A percentile compares a stretch with the other conserved stretches of the same genome.
Evolutionary conservation across 92 coral and sea anemone genomes (phyloP).

Genomic region (Pocillopora meandrina): DNA sequence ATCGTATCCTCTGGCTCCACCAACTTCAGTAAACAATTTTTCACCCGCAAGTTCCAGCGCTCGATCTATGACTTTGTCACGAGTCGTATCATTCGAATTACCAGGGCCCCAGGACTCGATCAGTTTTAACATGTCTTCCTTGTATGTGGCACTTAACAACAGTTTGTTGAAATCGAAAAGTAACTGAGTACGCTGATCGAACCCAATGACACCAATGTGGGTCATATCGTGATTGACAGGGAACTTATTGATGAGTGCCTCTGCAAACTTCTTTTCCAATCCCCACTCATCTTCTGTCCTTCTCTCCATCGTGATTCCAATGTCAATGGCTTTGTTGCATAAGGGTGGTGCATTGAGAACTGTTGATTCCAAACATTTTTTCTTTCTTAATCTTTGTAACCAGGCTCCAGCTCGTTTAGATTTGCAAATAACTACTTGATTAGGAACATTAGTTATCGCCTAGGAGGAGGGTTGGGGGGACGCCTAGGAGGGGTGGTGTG

Average conservation of each 20-base stretch:
- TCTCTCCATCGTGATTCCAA: not conserved
- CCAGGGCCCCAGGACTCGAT: not conserved
- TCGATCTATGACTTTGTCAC: not conserved
- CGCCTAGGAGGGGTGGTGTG: too few relatives aligned
- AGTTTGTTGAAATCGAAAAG: not conserved
- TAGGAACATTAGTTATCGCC: too few relatives aligned
- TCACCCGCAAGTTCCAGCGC: not conserved
- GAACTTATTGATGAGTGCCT: not conserved
- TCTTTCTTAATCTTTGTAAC: not conserved
- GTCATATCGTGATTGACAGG: not conserved
- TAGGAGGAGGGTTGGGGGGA: too few relatives aligned
- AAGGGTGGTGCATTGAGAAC: not conserved
- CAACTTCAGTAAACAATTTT: not conserved
- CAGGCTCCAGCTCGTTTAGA: not conserved
- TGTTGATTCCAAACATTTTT: not conserved
- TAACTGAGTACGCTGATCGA: not conserved
- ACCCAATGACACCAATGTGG: not conserved
- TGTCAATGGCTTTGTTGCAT: not conserved
- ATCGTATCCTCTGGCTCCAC: conserved; percentile 1
- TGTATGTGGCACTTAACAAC: not conserved
- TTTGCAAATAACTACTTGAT: too few relatives aligned
- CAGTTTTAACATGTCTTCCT: not conserved
- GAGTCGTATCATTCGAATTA: not conserved
- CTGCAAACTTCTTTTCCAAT: not conserved
- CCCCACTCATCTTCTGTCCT: not conserved